Percentiles rank a stretch among this genome's conserved stretches.
Evolutionary conservation across 2,113 vertebrate species (phyloP).

Genomic region (Ceyx margarethae): DNA sequence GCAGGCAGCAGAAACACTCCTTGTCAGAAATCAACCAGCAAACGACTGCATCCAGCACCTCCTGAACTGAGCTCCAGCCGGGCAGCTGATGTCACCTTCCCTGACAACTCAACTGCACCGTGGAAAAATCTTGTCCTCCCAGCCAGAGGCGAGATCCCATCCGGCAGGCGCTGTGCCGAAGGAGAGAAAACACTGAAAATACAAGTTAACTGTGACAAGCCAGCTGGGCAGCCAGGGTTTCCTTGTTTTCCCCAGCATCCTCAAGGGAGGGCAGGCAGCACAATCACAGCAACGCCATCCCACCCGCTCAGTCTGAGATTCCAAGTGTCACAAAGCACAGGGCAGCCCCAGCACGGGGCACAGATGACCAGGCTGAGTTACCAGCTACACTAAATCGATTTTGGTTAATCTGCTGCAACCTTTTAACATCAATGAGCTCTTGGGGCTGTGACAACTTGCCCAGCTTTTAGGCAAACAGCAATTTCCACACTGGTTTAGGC

Average conservation of each 20-base stretch:
- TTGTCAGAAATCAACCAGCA: not conserved
- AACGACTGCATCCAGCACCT: not conserved
- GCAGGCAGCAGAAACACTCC: not conserved
- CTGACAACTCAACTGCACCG: not conserved
- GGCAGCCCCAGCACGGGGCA: not conserved
- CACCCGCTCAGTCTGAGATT: fast-evolving
- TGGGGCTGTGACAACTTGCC: not conserved
- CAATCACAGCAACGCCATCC: not conserved
- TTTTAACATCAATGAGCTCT: not conserved
- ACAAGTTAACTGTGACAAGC: not conserved
- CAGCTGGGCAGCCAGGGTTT: not conserved
- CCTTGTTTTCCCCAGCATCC: not conserved
- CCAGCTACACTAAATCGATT: not conserved
- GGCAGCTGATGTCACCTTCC: conserved; percentile 12
- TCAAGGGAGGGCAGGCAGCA: not conserved
- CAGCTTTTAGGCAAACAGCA: not conserved
- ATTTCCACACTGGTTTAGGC: conserved; percentile 40
- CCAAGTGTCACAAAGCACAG: not conserved
- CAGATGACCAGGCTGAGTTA: not conserved
- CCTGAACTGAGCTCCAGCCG: not conserved
- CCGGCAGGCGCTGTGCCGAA: fast-evolving
- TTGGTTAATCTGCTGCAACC: not conserved
- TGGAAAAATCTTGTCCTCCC: not conserved
- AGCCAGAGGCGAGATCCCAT: conserved; percentile 20
- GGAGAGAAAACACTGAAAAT: not conserved